Evolutionary conservation across 2,888 invertebrate genomes (phyloP).

Genomic region (Arenicola marina): DNA sequence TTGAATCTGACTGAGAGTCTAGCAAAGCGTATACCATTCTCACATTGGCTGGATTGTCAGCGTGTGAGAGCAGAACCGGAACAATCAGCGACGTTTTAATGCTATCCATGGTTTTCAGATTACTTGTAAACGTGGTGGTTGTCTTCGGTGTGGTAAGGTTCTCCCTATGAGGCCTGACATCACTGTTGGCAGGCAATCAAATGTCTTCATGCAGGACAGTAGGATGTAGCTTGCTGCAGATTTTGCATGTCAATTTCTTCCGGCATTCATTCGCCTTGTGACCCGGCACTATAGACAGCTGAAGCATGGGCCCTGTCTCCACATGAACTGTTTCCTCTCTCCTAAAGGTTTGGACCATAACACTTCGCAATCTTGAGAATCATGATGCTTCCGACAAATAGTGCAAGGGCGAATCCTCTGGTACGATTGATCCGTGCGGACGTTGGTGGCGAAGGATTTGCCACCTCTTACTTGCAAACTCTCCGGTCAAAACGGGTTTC

Average conservation of each 20-base stretch:
- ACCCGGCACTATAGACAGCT: slow-evolving; percentile 33
- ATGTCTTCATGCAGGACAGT: slow-evolving; percentile 29
- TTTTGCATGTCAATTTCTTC: slow-evolving; percentile 18
- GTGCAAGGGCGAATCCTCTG: no score
- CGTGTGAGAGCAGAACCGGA: slow-evolving; percentile 29
- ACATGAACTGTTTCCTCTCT: slow-evolving; percentile 10
- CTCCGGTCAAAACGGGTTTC: neutral
- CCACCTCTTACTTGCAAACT: neutral
- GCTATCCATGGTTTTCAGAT: no score
- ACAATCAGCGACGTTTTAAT: slow-evolving; percentile 24
- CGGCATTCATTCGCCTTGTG: slow-evolving; percentile 29
- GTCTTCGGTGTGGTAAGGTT: neutral
- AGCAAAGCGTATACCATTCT: slow-evolving; percentile 33
- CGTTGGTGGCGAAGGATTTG: neutral
- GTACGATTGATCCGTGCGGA: no score
- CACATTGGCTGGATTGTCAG: slow-evolving; percentile 21
- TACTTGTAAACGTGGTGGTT: no score
- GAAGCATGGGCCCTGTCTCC: slow-evolving; percentile 29
- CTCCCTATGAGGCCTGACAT: neutral
- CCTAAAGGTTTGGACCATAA: neutral
- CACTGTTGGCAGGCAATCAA: neutral
- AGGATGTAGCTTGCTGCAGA: slow-evolving; percentile 30
- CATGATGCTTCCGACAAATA: neutral
- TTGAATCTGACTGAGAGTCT: slow-evolving; percentile 35
- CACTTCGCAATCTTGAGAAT: neutral